Evolutionary conservation across 2,888 invertebrate genomes (phyloP).

Genomic region (Cheilosia vulpina): DNA sequence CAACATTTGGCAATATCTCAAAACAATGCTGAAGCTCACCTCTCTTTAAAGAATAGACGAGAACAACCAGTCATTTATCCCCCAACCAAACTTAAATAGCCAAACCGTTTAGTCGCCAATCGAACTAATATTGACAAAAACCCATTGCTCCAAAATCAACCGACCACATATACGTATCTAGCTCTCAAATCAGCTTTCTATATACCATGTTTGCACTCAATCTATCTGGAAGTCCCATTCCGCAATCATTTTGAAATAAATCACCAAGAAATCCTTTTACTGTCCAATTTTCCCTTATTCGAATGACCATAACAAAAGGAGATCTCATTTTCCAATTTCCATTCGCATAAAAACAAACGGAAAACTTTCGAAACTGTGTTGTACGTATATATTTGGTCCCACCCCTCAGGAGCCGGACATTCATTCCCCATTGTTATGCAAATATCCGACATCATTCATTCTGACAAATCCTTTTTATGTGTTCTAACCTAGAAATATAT

Average conservation of each 20-base stretch:
- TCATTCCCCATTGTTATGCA: constrained; percentile 57
- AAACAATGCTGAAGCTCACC: no score
- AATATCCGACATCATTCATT: constrained; percentile 64
- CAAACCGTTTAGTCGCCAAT: no score
- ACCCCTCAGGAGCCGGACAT: constrained; percentile 8
- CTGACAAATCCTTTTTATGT: constrained; percentile 51
- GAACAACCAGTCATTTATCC: no score
- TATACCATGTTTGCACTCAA: background rate
- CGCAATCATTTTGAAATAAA: constrained; percentile 38
- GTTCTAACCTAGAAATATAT: constrained; percentile 39
- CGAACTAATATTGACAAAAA: no score
- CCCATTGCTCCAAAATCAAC: no score
- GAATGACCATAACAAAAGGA: constrained; percentile 19
- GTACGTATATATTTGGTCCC: constrained; percentile 12
- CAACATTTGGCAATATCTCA: no score
- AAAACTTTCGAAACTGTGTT: background rate
- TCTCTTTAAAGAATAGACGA: no score
- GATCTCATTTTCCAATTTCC: constrained; percentile 56
- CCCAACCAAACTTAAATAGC: no score
- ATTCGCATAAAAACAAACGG: constrained; percentile 48
- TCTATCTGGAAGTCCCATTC: constrained; percentile 23
- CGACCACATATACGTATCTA: background rate
- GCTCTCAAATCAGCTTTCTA: background rate
- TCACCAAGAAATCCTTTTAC: constrained; percentile 39
- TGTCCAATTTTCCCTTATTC: constrained; percentile 27